Evolutionary conservation across 1,140 invertebrate species (phyloP), one percentile per base, ranked within the genome.

Genomic region (Lerema accius): DNA sequence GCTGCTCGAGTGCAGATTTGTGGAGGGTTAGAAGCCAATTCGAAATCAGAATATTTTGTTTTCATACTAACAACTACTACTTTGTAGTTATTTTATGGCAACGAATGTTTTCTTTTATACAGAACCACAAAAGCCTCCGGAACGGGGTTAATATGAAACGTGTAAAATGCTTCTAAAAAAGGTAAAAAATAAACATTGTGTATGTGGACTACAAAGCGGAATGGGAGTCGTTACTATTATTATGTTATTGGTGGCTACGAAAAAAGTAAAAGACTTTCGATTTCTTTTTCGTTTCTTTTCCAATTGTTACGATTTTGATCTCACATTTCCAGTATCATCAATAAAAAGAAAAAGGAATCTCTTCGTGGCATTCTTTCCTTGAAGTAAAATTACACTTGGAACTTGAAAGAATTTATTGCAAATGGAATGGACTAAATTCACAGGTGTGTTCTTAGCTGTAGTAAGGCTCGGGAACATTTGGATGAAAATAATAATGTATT

Each of bases 341-440:
- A 37, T 11, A 11, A 16, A 16, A 26, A 48, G 19, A 11, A 53
- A 43, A 43, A 13, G 23, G 26, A 42, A 43, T 43, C 19, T 43
- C 28, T 15, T 49, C 13, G 15, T 28, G 4, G 11, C 13, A 6
- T 42, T 23, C 39, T n/a, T 11, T 42, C 19, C 19, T 6, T 42
- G 14, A 28, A 42, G 19, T 28, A 43, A 55, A 55, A 55, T 55
- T 55, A 55, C 23, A 19, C 17, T 42, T 42, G 51, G 37, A 42
- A 55, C 37, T 42, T 55, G 51, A 43, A 43, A 55, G 43, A 55
- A 55, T 43, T 55, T 55, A 55, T 43, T 53, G 37, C 50, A 53
- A 53, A 53, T 53, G 39, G 37, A 53, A 53, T 53, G 50, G 50
- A 17, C 19, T 7, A 9, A 37, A 32, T 32, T 32, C 37, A 37